Conservation (phyloP, 2,888 invertebrate genomes). For the Meteorus cinctellus region DNA sequence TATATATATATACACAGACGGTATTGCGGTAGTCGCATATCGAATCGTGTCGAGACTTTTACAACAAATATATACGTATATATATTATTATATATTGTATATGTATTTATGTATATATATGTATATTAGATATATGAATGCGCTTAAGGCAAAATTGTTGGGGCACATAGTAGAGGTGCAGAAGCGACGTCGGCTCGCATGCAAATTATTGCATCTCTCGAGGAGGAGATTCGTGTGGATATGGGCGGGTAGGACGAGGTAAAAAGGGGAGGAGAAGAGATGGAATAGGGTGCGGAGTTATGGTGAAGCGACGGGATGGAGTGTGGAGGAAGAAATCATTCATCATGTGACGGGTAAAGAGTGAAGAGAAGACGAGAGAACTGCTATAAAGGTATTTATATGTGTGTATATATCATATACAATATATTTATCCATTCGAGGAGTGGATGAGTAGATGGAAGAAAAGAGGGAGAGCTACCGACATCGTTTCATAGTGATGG, state of each 20-base stretch:
- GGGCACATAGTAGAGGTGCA: slow-evolving; percentile 44
- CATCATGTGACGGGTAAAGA: slow-evolving; percentile 58
- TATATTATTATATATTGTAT: not conserved
- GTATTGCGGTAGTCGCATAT: slow-evolving; percentile 24
- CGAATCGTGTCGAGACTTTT: slow-evolving; percentile 48
- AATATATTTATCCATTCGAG: slow-evolving; percentile 35
- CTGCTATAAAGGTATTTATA: slow-evolving; percentile 26
- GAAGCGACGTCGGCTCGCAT: slow-evolving; percentile 46
- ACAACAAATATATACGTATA: slow-evolving; percentile 32
- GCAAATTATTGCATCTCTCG: slow-evolving; percentile 52
- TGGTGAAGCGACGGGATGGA: slow-evolving; percentile 42
- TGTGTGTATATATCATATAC: slow-evolving; percentile 29
- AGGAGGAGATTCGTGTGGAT: slow-evolving; percentile 41
- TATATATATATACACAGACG: not conserved
- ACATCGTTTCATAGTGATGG: slow-evolving; percentile 31
- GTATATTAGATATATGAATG: not conserved
- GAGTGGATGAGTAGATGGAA: slow-evolving; percentile 45
- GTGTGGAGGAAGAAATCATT: slow-evolving; percentile 58
- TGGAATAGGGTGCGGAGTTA: slow-evolving; percentile 44
- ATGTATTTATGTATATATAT: not conserved
- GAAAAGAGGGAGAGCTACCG: slow-evolving; percentile 46
- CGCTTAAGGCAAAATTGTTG: slow-evolving; percentile 46
- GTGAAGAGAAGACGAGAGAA: slow-evolving; percentile 46
- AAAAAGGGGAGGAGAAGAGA: slow-evolving; percentile 41
- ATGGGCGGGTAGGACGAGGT: slow-evolving; percentile 36